Evolutionary conservation across 1,140 invertebrate species (phyloP), one percentile per base, ranked within the genome.

Genomic region (Araneus ventricosus): DNA sequence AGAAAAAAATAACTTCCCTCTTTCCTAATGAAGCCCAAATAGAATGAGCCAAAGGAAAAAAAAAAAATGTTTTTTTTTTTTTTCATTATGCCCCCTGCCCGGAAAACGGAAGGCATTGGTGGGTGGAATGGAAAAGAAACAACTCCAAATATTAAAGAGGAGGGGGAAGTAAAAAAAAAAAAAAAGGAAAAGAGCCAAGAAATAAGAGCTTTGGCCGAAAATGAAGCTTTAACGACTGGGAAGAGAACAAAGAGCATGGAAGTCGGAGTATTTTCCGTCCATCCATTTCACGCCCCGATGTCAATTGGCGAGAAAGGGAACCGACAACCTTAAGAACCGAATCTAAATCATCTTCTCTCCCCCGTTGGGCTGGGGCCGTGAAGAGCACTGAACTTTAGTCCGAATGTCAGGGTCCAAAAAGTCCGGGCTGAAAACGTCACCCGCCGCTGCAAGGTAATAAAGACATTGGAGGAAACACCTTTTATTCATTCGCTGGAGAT

Each of bases 341-440:
- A 84, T 67, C 79, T 52, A 84, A 84, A 82, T 84, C 79, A 61
- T 84, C 27, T 14, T 41, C 39, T 67, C 67, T 14, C 67, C 67
- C 30, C 82, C 24, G 8, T 8, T 14, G 10, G 6, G 41, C 41
- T 27, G 41, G 10, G n/a, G n/a, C n/a, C 80, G 52, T 39, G 24
- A 89, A 79, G 88, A 89, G 30, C 89, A 91, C n/a, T 91, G 89
- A 91, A 91, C 89, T 90, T 57, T 24, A 52, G n/a, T 20, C 37
- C 67, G 17, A 39, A 14, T 80, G 75, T 14, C 30, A 30, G 70
- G 34, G 70, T 75, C 30, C 34, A 63, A 22, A n/a, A 45, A 45
- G 41, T 45, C 41, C 59, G 4, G 20, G n/a, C 37, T 10, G 7
- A 41, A 82, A 82, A 52, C n/a, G 80, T 82, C 80, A 52, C 41